Evolutionary conservation across 2,113 vertebrate species (phyloP).

Genomic region (Opisthocomus hoazin): DNA sequence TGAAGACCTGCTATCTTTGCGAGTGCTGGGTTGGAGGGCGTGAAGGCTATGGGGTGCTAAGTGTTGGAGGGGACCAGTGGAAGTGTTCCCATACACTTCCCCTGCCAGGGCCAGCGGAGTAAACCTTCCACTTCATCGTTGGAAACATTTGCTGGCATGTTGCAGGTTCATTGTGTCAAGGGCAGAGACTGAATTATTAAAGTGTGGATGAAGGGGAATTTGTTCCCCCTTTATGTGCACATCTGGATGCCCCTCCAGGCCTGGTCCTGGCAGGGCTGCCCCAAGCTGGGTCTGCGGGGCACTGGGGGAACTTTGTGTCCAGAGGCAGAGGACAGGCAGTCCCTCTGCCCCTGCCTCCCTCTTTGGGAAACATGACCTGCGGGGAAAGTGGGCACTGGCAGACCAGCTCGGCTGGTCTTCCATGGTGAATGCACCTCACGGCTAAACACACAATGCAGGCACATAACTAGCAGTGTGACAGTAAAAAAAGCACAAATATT

Average conservation of each 20-base stretch:
- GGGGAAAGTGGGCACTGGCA: neutral
- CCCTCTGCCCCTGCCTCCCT: neutral
- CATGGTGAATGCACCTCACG: neutral
- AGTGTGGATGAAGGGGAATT: neutral
- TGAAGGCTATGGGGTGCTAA: neutral
- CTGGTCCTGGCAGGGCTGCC: neutral
- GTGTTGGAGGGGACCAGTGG: neutral
- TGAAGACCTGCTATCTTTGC: neutral
- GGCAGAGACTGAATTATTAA: neutral
- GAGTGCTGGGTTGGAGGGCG: neutral
- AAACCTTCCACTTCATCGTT: neutral
- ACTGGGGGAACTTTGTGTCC: neutral
- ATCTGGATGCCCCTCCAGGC: neutral
- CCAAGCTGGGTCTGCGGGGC: accelerated
- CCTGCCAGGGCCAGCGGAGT: neutral
- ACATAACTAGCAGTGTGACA: neutral
- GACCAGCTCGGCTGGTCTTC: neutral
- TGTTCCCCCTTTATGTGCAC: neutral
- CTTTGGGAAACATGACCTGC: neutral
- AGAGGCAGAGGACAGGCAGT: neutral
- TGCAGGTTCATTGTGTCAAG: neutral
- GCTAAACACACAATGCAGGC: neutral
- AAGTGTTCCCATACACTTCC: neutral
- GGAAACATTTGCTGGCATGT: neutral
- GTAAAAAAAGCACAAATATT: neutral